Percentiles rank a stretch among this genome's conserved stretches.
Evolutionary conservation across 1,140 invertebrate species (phyloP).

Genomic region (Drosophila bocki): DNA sequence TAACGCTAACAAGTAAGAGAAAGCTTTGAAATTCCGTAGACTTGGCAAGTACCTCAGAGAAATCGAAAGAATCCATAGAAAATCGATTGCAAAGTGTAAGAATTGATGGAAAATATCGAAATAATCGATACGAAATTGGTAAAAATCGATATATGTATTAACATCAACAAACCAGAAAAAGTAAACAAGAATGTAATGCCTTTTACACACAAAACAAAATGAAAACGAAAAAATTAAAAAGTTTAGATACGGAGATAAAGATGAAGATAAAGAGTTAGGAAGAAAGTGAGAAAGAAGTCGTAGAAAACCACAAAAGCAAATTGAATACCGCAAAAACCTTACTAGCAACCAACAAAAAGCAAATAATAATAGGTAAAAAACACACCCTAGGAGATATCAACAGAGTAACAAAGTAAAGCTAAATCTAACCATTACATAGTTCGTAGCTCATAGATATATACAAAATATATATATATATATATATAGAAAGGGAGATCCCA

Average conservation of each 20-base stretch:
- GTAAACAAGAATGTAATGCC: constrained; percentile 58
- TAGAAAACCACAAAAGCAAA: constrained; percentile 54
- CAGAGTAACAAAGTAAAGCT: constrained; percentile 56
- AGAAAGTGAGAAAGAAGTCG: constrained; percentile 7
- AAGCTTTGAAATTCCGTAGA: constrained; percentile 67
- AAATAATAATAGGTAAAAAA: constrained; percentile 49
- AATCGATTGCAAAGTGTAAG: neutral
- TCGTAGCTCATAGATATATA: constrained; percentile 48
- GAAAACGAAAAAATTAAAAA: constrained; percentile 27
- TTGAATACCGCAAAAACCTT: constrained; percentile 77
- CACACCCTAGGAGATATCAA: constrained; percentile 45
- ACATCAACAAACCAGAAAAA: constrained; percentile 33
- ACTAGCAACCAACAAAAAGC: constrained; percentile 73
- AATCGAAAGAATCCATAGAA: constrained; percentile 6
- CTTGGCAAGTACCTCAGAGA: constrained; percentile 75
- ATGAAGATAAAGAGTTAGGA: constrained; percentile 2
- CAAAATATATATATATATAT: neutral
- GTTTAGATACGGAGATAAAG: constrained; percentile 7
- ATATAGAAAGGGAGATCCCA: constrained; percentile 7
- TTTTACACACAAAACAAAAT: constrained; percentile 62
- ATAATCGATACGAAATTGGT: neutral
- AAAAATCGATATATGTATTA: constrained; percentile 13
- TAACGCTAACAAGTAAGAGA: constrained; percentile 41
- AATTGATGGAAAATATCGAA: neutral
- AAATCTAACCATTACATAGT: constrained; percentile 64